Evolutionary conservation across 2,113 vertebrate species (phyloP).

Genomic region (Condylura cristata): DNA sequence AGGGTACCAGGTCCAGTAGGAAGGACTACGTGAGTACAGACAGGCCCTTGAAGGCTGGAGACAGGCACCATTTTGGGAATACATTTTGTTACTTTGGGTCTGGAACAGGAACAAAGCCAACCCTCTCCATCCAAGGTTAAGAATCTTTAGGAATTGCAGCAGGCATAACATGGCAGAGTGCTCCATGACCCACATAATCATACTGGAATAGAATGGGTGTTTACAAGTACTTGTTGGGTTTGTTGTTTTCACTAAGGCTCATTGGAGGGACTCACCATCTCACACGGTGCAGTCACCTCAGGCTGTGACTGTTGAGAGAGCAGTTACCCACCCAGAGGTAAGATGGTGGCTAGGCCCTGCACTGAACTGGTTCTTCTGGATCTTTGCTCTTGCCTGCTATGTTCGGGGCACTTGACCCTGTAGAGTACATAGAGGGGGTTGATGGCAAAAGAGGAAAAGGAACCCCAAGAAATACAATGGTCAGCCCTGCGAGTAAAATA

Average conservation of each 20-base stretch:
- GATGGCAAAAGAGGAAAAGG: not conserved
- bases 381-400: not conserved
- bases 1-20: slow-evolving; percentile 55
- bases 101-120: not conserved
- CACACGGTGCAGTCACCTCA: not conserved
- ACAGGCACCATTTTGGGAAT: not conserved
- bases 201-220: too few species aligned
- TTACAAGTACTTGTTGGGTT: not conserved
- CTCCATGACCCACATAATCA: not conserved
- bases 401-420: not conserved
- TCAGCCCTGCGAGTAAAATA: not conserved
- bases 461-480: not conserved
- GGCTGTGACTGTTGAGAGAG: not conserved
- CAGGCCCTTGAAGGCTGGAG: slow-evolving; percentile 39
- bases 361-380: not conserved
- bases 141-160: not conserved
- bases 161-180: not conserved
- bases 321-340: not conserved
- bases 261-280: not conserved
- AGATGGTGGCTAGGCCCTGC: not conserved
- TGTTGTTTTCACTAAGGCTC: not conserved
- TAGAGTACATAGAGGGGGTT: not conserved
- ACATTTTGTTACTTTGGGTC: not conserved
- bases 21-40: slow-evolving; percentile 61
- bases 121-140: not conserved